Conservation (phyloP, 2,888 invertebrate species). For the Anarsia innoxiella region DNA sequence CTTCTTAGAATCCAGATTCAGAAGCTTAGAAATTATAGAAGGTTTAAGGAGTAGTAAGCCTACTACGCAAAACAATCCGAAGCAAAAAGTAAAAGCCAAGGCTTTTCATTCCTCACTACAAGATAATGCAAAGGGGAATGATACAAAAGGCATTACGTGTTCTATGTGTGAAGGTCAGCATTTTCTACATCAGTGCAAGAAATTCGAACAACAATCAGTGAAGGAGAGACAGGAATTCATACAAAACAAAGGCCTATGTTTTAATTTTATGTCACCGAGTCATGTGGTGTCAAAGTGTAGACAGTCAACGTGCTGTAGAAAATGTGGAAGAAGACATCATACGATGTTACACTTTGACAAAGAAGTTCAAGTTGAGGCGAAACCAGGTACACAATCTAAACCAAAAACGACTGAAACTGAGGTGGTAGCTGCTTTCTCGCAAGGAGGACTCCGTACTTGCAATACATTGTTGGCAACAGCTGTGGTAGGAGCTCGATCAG, state of each 20-base stretch:
- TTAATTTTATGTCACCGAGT: conserved; percentile 12
- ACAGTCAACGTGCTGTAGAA: conserved; percentile 13
- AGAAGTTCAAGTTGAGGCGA: not conserved
- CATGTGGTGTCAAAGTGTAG: conserved; percentile 14
- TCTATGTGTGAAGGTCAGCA: conserved; percentile 12
- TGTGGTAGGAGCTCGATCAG: not conserved
- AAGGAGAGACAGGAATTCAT: conserved; percentile 14
- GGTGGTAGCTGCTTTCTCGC: not conserved
- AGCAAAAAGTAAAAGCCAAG: conserved; percentile 10
- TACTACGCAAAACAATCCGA: not conserved
- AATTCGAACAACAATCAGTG: conserved; percentile 7
- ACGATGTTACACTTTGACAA: conserved; percentile 16
- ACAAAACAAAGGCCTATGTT: conserved; percentile 13
- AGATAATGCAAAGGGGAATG: not conserved
- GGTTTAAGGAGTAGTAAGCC: not conserved
- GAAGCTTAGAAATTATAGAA: conserved; percentile 15
- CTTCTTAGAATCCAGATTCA: conserved; percentile 14
- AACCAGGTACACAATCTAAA: not conserved
- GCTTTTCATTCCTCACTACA: conserved; percentile 10
- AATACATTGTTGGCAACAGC: conserved; percentile 11
- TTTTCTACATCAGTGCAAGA: conserved; percentile 14
- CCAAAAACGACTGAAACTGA: not conserved
- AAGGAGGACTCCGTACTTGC: not conserved
- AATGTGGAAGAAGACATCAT: conserved; percentile 19
- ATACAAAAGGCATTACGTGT: no score